These are phyloP conservation scores for Sakesphorus luctuosus DNA, from an alignment of 2,113 vertebrate species.

Conservation along the genomic window DNA sequence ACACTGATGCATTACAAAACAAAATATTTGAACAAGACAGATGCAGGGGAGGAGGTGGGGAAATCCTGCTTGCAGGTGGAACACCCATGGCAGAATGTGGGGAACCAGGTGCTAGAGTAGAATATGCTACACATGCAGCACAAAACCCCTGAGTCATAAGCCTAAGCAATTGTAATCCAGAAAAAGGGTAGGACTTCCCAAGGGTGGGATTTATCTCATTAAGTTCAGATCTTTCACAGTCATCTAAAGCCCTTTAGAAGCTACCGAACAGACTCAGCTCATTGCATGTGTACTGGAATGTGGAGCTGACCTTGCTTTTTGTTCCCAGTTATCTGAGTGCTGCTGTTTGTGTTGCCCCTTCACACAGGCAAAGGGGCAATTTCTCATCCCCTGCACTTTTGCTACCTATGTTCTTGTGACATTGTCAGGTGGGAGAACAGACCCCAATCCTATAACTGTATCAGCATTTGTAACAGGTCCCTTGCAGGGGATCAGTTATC, in stretches of 20 bases:
- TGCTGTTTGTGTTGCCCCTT: neutral
- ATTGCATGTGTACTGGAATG: neutral
- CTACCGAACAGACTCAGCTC: neutral
- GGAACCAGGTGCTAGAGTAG: neutral
- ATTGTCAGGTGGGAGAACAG: neutral
- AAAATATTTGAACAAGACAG: neutral
- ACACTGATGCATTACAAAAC: neutral
- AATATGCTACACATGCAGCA: neutral
- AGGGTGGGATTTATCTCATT: neutral
- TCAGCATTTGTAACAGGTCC: neutral
- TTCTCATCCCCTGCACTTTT: neutral
- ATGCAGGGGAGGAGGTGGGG: neutral
- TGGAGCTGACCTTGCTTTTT: neutral
- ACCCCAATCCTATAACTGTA: neutral
- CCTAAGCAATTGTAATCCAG: neutral
- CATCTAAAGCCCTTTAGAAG: neutral
- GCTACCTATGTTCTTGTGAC: neutral
- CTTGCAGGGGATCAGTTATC: neutral
- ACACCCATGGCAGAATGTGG: accelerated
- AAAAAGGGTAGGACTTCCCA: neutral
- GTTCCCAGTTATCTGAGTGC: accelerated
- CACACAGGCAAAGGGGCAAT: neutral
- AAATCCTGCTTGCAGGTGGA: neutral
- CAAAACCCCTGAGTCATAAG: accelerated
- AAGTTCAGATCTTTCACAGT: neutral